Conservation (phyloP, 2,113 vertebrate genomes). For the Ciconia maguari region DNA sequence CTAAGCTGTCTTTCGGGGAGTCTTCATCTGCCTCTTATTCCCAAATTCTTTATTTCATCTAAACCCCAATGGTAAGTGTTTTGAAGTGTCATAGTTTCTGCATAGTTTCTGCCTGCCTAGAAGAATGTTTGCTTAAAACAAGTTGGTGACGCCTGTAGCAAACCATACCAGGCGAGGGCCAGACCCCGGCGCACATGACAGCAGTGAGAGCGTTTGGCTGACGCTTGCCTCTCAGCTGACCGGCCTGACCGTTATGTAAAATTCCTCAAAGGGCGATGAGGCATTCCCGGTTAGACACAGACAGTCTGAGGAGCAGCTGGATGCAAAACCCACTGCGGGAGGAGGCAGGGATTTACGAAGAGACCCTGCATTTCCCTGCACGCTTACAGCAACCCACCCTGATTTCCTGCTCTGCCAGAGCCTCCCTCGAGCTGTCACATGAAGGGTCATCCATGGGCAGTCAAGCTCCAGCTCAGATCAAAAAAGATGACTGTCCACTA, state of each 20-base stretch:
- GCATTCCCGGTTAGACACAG: not conserved
- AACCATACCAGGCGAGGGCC: not conserved
- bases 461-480: not conserved
- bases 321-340: fast-evolving
- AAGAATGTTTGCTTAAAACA: not conserved
- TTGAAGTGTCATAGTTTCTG: not conserved
- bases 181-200: not conserved
- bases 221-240: slow-evolving; percentile 35
- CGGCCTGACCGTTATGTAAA: not conserved
- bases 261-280: slow-evolving; percentile 13
- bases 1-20: not conserved
- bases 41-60: not conserved
- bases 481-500: not conserved
- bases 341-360: not conserved
- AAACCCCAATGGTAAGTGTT: not conserved
- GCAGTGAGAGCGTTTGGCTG: slow-evolving; percentile 14
- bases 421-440: not conserved
- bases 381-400: fast-evolving
- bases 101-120: not conserved
- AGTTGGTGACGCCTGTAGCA: not conserved
- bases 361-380: not conserved
- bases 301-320: not conserved
- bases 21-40: not conserved
- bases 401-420: not conserved
- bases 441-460: not conserved